phyloP scores from a whole-genome alignment of 1,140 invertebrate genomes.

The Achroia grisella region DNA sequence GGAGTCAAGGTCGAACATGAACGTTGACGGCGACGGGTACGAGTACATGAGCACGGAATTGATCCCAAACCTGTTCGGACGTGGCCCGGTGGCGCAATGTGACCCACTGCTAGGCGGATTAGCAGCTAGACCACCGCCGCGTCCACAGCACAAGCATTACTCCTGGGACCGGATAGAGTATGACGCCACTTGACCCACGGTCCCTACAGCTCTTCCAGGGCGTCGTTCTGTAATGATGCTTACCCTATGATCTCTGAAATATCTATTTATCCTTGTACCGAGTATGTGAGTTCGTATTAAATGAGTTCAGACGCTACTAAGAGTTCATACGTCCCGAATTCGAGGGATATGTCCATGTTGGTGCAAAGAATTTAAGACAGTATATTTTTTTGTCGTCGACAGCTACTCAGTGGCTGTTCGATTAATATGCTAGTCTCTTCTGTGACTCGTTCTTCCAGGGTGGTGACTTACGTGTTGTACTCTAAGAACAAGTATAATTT shows the following conservation, averaged over 20 bases:
- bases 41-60: constrained; percentile 63
- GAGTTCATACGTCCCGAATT: background rate
- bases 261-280: background rate
- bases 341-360: too few species aligned
- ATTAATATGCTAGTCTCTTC: constrained; percentile 47
- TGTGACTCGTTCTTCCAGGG: constrained; percentile 49
- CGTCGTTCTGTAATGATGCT: constrained; percentile 26
- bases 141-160: constrained; percentile 56
- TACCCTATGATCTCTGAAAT: constrained; percentile 34
- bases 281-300: constrained; percentile 6
- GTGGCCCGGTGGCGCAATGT: constrained; percentile 54
- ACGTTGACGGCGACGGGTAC: constrained; percentile 42
- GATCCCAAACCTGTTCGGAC: constrained; percentile 58
- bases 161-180: constrained; percentile 68
- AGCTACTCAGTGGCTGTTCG: constrained; percentile 25
- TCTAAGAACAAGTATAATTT: constrained; percentile 33
- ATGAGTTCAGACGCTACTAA: background rate
- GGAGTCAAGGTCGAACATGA: constrained; percentile 47
- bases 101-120: constrained; percentile 66
- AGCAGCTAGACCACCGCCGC: constrained; percentile 45
- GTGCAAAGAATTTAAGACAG: background rate
- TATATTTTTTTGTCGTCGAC: constrained; percentile 1
- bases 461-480: constrained; percentile 29
- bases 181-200: constrained; percentile 64
- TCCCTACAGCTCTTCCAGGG: background rate